Conservation (phyloP, 2,888 invertebrate genomes). For the Drosophila atripex region DNA sequence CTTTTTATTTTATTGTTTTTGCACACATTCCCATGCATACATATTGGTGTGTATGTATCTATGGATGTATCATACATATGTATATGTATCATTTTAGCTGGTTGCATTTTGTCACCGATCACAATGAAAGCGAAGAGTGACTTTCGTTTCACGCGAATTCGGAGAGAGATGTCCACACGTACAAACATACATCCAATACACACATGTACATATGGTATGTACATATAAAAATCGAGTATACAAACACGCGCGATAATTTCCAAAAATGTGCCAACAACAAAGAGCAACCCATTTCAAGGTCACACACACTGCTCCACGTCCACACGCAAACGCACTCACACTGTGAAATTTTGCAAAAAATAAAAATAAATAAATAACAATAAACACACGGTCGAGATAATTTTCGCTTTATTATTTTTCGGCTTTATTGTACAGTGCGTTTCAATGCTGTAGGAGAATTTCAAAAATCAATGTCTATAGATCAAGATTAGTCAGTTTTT, state of each 20-base stretch:
- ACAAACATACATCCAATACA: conserved; percentile 17
- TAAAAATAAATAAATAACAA: conserved; percentile 40
- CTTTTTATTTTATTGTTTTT: conserved; percentile 6
- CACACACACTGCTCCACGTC: conserved; percentile 57
- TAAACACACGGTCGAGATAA: conserved; percentile 59
- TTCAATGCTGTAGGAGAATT: conserved; percentile 4
- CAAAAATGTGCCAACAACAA: conserved; percentile 79
- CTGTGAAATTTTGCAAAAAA: conserved; percentile 40
- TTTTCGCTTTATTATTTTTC: conserved; percentile 45
- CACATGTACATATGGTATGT: conserved; percentile 1
- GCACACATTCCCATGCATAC: background rate
- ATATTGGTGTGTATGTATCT: background rate
- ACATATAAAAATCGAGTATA: conserved; percentile 13
- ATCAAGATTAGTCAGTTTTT: no score
- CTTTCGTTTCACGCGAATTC: conserved; percentile 19
- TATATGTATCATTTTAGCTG: conserved; percentile 42
- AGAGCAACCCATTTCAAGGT: conserved; percentile 77
- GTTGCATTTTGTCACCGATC: conserved; percentile 70
- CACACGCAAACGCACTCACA: conserved; percentile 17
- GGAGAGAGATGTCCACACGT: background rate
- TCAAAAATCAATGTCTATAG: background rate
- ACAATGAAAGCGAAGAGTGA: conserved; percentile 31
- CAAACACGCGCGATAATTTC: conserved; percentile 73
- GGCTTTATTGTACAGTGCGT: conserved; percentile 24
- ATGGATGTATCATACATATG: background rate